A percentile compares a stretch with the other conserved stretches of the same genome.
Evolutionary conservation across 2,797 vertebrate genomes (phyloP).

Genomic region (Graptemys geographica): DNA sequence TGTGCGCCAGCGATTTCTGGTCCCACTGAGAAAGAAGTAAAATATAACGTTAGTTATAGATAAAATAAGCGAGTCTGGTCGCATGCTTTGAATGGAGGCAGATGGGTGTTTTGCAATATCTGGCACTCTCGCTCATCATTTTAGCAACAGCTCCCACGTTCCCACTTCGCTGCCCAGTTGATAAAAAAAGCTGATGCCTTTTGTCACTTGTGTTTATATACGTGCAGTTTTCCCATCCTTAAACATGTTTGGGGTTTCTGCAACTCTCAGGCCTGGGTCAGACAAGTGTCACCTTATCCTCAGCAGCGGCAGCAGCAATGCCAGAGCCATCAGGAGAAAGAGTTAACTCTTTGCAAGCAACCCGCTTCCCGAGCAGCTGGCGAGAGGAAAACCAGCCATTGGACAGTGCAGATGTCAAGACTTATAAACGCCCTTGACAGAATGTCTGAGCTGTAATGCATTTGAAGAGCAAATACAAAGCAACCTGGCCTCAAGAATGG

Average conservation of each 20-base stretch:
- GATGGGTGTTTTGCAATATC: background rate
- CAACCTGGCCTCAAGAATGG: background rate
- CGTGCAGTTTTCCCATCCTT: background rate
- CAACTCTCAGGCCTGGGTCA: conserved; percentile 39
- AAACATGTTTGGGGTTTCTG: background rate
- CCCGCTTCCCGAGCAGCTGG: background rate
- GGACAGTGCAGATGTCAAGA: background rate
- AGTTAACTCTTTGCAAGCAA: conserved; percentile 19
- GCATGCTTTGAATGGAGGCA: background rate
- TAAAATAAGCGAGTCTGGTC: background rate
- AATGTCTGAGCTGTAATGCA: background rate
- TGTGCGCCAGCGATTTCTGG: fast-evolving
- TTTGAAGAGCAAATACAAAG: background rate
- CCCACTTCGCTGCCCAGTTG: fast-evolving
- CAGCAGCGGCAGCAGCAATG: conserved; percentile 28
- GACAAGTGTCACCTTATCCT: conserved; percentile 39
- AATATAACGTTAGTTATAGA: background rate
- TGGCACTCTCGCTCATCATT: too few relatives aligned
- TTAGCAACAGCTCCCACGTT: too few relatives aligned
- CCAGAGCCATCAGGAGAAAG: conserved; percentile 57
- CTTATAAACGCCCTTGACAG: background rate
- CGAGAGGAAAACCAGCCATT: background rate
- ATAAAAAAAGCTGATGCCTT: background rate
- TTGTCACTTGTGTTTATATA: background rate
- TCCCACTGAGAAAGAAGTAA: fast-evolving